Evolutionary conservation across 2,113 vertebrate genomes (phyloP).

Genomic region (Phylloscopus whistleri): DNA sequence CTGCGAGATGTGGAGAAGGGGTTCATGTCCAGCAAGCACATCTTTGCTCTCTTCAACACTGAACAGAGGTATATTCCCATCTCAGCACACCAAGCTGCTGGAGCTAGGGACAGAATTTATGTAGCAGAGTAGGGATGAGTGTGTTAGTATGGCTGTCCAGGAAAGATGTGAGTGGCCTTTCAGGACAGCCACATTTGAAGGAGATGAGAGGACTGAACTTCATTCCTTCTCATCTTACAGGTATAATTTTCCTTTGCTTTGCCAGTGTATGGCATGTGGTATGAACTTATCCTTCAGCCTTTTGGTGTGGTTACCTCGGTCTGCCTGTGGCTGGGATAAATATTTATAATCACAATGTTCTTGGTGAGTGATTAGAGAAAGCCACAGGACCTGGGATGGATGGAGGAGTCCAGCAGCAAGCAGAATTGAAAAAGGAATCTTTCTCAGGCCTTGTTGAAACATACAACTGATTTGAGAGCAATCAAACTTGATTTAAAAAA

Average conservation of each 20-base stretch:
- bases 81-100: background rate
- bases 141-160: background rate
- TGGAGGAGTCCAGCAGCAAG: background rate
- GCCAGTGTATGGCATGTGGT: background rate
- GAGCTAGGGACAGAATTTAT: background rate
- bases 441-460: background rate
- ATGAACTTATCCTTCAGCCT: background rate
- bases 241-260: background rate
- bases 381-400: background rate
- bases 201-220: background rate
- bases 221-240: background rate
- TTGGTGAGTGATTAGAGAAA: background rate
- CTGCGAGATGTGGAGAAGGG: slow-evolving; percentile 95
- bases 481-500: background rate
- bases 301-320: background rate
- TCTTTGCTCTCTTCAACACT: slow-evolving; percentile 98
- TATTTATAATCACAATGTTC: background rate
- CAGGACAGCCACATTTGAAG: background rate
- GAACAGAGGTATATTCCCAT: slow-evolving; percentile 86
- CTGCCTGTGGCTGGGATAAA: background rate
- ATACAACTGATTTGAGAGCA: background rate
- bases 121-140: background rate
- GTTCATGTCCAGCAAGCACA: slow-evolving; percentile 99
- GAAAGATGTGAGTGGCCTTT: background rate
- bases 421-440: background rate